Evolutionary conservation across 2,113 vertebrate species (phyloP).

Genomic region (Heloderma charlesbogerti): DNA sequence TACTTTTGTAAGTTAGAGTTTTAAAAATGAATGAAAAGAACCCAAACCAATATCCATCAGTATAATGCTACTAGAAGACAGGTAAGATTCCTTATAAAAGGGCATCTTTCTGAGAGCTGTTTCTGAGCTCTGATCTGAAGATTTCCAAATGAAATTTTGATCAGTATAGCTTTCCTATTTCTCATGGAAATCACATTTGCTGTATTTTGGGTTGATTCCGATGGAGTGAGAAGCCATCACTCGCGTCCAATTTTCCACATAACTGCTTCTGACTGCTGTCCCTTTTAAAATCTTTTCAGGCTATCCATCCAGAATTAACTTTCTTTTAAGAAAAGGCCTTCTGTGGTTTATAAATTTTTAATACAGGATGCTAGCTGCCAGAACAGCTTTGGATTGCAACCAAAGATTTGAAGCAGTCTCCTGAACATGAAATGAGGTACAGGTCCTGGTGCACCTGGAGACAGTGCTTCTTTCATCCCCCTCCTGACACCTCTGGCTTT

Average conservation of each 20-base stretch:
- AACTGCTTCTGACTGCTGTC: slow-evolving; percentile 77
- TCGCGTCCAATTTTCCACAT: slow-evolving; percentile 79
- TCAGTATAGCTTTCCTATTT: slow-evolving; percentile 58
- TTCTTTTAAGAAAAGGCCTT: slow-evolving; percentile 81
- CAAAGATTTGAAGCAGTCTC: slow-evolving; percentile 76
- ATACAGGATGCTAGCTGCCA: slow-evolving; percentile 81
- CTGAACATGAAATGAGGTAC: slow-evolving; percentile 74
- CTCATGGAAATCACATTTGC: slow-evolving; percentile 71
- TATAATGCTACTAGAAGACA: slow-evolving; percentile 23
- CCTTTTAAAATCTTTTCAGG: slow-evolving; percentile 73
- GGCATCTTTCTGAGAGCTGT: too few species aligned
- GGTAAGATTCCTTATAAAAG: slow-evolving; percentile 26
- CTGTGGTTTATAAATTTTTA: slow-evolving; percentile 84
- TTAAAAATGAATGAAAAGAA: slow-evolving; percentile 8
- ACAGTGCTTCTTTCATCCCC: slow-evolving; percentile 80
- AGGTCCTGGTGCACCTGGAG: slow-evolving; percentile 78
- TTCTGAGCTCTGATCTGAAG: slow-evolving; percentile 40
- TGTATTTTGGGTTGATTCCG: slow-evolving; percentile 78
- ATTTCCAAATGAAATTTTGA: slow-evolving; percentile 67
- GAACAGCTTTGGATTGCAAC: slow-evolving; percentile 76
- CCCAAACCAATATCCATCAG: background rate
- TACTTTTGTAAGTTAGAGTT: background rate
- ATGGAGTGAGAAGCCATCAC: slow-evolving; percentile 69
- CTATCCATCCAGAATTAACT: slow-evolving; percentile 79
- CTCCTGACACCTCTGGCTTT: slow-evolving; percentile 77